Conservation (phyloP, 2,888 invertebrate species). For the Agrenia bidenticulata region DNA sequence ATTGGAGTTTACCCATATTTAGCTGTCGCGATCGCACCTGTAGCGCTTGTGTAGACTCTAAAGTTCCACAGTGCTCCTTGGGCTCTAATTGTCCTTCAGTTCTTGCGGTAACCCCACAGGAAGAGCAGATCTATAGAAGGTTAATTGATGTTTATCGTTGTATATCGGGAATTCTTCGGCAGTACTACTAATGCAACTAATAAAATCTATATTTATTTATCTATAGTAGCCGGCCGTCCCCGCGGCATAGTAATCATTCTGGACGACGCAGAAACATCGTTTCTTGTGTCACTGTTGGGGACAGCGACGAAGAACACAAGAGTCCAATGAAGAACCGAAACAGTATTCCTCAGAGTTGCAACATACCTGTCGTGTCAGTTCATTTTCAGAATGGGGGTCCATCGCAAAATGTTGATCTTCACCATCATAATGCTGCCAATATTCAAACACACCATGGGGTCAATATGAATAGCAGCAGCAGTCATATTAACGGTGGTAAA, state of each 20-base stretch:
- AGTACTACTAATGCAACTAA: too few species aligned
- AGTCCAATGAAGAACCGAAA: constrained; percentile 57
- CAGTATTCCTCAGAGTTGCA: background rate
- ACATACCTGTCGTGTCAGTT: background rate
- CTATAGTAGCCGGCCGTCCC: constrained; percentile 39
- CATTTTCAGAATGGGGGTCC: constrained; percentile 9
- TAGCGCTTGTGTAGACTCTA: constrained; percentile 53
- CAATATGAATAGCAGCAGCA: constrained; percentile 19
- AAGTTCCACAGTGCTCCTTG: constrained; percentile 51
- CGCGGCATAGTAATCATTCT: constrained; percentile 46
- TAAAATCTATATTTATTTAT: too few species aligned
- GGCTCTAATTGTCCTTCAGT: constrained; percentile 54
- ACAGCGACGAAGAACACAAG: constrained; percentile 70
- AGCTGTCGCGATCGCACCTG: constrained; percentile 55
- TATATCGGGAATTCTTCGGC: too few species aligned
- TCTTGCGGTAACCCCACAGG: constrained; percentile 53
- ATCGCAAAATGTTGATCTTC: constrained; percentile 16
- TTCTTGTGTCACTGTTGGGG: constrained; percentile 75
- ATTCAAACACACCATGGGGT: constrained; percentile 19
- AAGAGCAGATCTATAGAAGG: constrained; percentile 53
- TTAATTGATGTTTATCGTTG: constrained; percentile 38
- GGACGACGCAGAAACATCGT: constrained; percentile 63
- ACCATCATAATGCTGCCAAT: constrained; percentile 1
- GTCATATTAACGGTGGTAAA: constrained; percentile 9
- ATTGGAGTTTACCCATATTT: too few species aligned